A percentile compares a stretch with the other conserved stretches of the same genome.
Evolutionary conservation across 2,888 invertebrate species (phyloP).

Genomic region (Polydrusus cervinus): DNA sequence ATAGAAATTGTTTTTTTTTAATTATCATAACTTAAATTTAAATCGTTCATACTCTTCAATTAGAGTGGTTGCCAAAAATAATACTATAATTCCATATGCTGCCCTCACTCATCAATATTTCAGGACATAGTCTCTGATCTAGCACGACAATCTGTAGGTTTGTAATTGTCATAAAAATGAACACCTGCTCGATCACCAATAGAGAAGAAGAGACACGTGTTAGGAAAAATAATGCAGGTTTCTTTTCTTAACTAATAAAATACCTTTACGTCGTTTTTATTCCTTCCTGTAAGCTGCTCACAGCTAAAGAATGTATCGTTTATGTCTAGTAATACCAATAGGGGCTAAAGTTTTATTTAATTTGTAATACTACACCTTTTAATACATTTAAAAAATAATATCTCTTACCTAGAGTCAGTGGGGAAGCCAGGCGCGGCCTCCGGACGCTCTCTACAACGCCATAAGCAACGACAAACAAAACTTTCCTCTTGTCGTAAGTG

Average conservation of each 20-base stretch:
- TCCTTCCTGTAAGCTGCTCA: conserved; percentile 18
- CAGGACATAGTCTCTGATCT: not conserved
- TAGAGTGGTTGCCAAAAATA: too few species aligned
- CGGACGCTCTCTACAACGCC: too few species aligned
- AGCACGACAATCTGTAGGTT: conserved; percentile 3
- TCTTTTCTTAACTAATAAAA: not conserved
- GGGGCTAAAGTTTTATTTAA: not conserved
- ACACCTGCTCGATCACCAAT: conserved; percentile 33
- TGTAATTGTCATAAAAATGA: conserved; percentile 7
- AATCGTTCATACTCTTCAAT: too few species aligned
- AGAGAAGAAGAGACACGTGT: conserved; percentile 30
- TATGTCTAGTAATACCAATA: not conserved
- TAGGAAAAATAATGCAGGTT: conserved; percentile 20
- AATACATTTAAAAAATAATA: too few species aligned
- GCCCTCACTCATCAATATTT: not conserved
- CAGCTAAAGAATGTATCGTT: not conserved
- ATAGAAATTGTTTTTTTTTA: too few species aligned
- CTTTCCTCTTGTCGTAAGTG: too few species aligned
- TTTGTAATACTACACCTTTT: too few species aligned
- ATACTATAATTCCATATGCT: too few species aligned
- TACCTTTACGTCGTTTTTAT: conserved; percentile 11
- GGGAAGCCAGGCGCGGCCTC: too few species aligned
- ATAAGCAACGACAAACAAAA: too few species aligned
- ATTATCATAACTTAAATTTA: too few species aligned
- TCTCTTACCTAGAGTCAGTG: too few species aligned